Conservation (phyloP, 2,797 vertebrate genomes). For the Brotula barbata region DNA sequence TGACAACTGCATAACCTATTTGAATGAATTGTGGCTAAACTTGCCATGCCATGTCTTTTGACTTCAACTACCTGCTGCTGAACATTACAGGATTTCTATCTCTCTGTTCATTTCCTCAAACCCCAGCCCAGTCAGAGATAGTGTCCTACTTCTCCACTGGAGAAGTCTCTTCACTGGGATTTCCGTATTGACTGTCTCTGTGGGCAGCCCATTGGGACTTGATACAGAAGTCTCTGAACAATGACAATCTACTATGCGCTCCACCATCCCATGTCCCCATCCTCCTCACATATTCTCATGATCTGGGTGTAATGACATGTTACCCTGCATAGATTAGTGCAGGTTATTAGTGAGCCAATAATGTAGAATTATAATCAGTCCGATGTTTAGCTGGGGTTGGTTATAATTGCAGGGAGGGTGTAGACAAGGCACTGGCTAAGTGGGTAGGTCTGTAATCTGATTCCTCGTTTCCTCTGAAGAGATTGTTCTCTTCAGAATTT, state of each 20-base stretch:
- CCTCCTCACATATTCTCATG: conserved; percentile 44
- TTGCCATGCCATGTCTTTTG: background rate
- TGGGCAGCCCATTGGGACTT: conserved; percentile 34
- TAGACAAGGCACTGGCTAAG: conserved; percentile 45
- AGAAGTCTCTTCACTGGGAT: conserved; percentile 52
- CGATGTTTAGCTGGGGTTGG: conserved; percentile 55
- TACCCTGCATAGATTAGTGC: conserved; percentile 62
- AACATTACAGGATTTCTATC: conserved; percentile 9
- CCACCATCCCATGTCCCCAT: conserved; percentile 25
- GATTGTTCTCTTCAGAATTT: conserved; percentile 37
- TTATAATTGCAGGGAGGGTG: conserved; percentile 61
- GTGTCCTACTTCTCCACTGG: conserved; percentile 21
- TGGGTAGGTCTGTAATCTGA: conserved; percentile 60
- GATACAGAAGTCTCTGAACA: conserved; percentile 34
- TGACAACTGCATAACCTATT: too few relatives aligned
- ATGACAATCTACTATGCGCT: background rate
- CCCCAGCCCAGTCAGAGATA: background rate
- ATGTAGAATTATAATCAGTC: conserved; percentile 71
- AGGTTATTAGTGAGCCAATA: conserved; percentile 65
- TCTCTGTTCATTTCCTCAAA: conserved; percentile 6
- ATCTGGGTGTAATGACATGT: conserved; percentile 66
- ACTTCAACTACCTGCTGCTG: conserved; percentile 6
- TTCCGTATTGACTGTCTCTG: conserved; percentile 36
- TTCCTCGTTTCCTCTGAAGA: conserved; percentile 55
- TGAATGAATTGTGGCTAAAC: too few relatives aligned